A percentile compares a stretch with the other conserved stretches of the same genome.
phyloP scores from a whole-genome alignment of 2,888 invertebrate genomes.

The Rhingia campestris region DNA sequence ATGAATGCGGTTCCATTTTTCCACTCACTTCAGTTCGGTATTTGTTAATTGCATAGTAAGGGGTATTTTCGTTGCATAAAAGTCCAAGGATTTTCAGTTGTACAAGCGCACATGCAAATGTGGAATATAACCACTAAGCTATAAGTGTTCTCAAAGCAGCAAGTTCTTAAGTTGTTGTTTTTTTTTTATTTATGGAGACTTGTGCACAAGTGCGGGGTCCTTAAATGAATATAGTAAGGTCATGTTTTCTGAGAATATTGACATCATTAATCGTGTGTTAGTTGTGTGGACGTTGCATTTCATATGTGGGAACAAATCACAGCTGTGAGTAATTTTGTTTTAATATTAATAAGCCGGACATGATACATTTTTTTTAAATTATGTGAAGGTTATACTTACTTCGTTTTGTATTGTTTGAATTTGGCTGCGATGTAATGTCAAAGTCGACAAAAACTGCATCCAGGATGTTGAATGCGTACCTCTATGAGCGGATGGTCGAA shows the following conservation, averaged over 20 bases:
- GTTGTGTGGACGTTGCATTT: neutral
- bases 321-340: neutral
- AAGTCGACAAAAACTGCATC: too few species aligned
- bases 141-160: neutral
- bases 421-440: too few species aligned
- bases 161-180: constrained; percentile 1
- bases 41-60: neutral
- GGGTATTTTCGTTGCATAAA: neutral
- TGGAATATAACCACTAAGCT: neutral
- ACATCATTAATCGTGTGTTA: constrained; percentile 10
- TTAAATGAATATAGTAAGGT: constrained; percentile 5
- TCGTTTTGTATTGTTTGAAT: too few species aligned
- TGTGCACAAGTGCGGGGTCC: neutral
- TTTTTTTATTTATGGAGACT: neutral
- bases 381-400: too few species aligned
- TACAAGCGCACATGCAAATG: neutral
- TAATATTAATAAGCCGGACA: neutral
- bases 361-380: too few species aligned
- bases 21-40: neutral
- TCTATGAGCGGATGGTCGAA: too few species aligned
- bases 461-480: too few species aligned
- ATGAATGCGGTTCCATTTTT: neutral
- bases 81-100: constrained; percentile 24
- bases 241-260: constrained; percentile 4
- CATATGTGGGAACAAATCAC: constrained; percentile 19